Conservation (phyloP, 2,888 invertebrate genomes). For the Lithophane leautieri region DNA sequence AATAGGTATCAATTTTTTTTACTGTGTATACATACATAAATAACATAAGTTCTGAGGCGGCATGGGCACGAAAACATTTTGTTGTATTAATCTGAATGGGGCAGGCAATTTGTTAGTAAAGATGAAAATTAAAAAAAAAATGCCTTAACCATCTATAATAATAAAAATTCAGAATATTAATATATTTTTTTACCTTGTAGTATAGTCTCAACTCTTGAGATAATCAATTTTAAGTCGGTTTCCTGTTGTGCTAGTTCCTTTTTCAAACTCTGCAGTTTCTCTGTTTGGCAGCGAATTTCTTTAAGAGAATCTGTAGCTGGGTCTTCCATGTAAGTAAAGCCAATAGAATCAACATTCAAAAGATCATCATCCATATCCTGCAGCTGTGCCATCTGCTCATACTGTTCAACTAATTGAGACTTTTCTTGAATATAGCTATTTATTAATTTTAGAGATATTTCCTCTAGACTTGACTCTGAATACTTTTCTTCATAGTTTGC, state of each 20-base stretch:
- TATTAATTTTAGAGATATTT: constrained; percentile 93
- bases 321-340: constrained; percentile 91
- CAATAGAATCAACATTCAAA: constrained; percentile 91
- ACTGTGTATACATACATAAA: too few species aligned
- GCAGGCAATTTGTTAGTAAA: too few species aligned
- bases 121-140: background rate
- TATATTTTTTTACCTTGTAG: constrained; percentile 74
- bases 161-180: background rate
- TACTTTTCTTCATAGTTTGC: constrained; percentile 89
- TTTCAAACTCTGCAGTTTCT: constrained; percentile 91
- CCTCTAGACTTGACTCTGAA: constrained; percentile 93
- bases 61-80: too few species aligned
- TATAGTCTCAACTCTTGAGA: constrained; percentile 81
- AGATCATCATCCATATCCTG: constrained; percentile 89
- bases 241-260: constrained; percentile 92
- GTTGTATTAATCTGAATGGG: too few species aligned
- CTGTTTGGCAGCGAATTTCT: constrained; percentile 92
- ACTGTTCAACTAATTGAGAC: constrained; percentile 92
- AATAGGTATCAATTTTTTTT: too few species aligned
- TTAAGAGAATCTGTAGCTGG: constrained; percentile 91
- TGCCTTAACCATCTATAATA: background rate
- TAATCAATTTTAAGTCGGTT: constrained; percentile 89
- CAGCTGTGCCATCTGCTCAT: constrained; percentile 92
- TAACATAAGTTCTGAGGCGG: too few species aligned
- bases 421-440: constrained; percentile 93